phyloP scores from a whole-genome alignment of 2,888 invertebrate genomes.

The Atethmia centrago region DNA sequence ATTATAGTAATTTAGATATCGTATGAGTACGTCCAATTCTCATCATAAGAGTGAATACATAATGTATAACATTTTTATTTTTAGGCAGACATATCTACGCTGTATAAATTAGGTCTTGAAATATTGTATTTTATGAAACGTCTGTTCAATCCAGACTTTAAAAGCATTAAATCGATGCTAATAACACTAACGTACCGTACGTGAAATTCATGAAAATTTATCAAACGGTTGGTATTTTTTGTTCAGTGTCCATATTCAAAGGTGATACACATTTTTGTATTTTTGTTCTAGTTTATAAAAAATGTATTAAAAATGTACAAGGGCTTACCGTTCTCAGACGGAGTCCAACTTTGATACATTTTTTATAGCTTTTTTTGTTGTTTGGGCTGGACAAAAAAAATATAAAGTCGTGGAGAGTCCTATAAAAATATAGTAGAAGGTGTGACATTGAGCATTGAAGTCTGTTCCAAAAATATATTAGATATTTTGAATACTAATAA shows the following conservation, averaged over 20 bases:
- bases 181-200: background rate
- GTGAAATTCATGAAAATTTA: background rate
- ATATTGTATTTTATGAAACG: background rate
- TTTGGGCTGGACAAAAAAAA: background rate
- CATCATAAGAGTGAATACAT: background rate
- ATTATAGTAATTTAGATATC: conserved; percentile 2
- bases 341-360: conserved; percentile 18
- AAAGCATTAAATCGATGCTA: background rate
- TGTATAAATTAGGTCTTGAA: background rate
- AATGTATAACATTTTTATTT: background rate
- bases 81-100: background rate
- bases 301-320: conserved; percentile 14
- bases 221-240: background rate
- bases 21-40: background rate
- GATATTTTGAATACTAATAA: too few species aligned
- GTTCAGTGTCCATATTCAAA: conserved; percentile 19
- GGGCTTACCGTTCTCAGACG: background rate
- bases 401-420: background rate
- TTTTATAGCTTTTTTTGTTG: conserved; percentile 20
- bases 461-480: too few species aligned
- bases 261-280: background rate
- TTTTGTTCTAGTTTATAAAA: conserved; percentile 11
- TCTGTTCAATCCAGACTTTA: background rate
- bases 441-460: background rate
- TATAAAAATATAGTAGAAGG: background rate